Percentiles rank a stretch among this genome's conserved stretches.
Evolutionary conservation across 2,113 vertebrate species (phyloP).

Genomic region (Orientallactaga bullata): DNA sequence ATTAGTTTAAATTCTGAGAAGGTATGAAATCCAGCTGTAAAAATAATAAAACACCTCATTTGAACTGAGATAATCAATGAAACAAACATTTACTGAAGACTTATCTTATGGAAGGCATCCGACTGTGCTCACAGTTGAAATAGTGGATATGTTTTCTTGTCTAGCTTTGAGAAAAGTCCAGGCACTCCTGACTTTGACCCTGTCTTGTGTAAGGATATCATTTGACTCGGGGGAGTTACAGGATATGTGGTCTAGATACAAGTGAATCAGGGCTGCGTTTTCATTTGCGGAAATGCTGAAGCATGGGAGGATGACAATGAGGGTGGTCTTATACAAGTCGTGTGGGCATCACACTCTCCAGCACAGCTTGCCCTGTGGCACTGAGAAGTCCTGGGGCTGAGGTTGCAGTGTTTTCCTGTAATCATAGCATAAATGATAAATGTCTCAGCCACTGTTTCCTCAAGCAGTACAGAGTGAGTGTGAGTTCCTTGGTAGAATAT

Average conservation of each 20-base stretch:
- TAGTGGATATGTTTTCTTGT: background rate
- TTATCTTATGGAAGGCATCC: background rate
- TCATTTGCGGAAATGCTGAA: background rate
- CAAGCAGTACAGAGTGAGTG: background rate
- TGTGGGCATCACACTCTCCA: no score
- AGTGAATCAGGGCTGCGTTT: no score
- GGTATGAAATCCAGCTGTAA: background rate
- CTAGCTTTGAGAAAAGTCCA: background rate
- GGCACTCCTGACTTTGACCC: background rate
- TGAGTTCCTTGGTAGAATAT: background rate
- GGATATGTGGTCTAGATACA: background rate
- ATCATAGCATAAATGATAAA: background rate
- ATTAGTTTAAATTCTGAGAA: background rate
- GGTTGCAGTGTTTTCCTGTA: background rate
- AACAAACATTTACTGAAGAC: background rate
- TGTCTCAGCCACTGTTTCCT: background rate
- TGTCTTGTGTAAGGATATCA: background rate
- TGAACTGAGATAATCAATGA: background rate
- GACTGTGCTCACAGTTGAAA: background rate
- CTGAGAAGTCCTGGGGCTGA: background rate
- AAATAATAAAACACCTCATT: background rate
- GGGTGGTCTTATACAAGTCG: background rate
- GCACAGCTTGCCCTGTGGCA: background rate
- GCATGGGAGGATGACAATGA: accelerated
- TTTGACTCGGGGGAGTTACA: background rate